Conservation (phyloP, 1,140 invertebrate genomes). For the Platyscapa corneri region DNA sequence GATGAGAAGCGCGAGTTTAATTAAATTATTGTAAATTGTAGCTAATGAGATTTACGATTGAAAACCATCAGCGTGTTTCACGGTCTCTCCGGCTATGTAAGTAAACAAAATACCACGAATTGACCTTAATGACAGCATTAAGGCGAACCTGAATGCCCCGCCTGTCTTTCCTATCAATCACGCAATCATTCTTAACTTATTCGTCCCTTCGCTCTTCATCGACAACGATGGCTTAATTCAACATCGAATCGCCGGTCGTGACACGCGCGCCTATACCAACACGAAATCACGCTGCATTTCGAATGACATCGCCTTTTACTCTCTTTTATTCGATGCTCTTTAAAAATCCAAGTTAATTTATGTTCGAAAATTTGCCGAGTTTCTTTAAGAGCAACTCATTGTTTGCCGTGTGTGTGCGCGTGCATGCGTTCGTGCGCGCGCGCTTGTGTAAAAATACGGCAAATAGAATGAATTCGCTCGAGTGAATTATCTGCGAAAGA, state of each 20-base stretch:
- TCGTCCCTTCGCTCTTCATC: constrained; percentile 53
- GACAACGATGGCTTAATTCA: constrained; percentile 62
- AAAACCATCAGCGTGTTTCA: constrained; percentile 25
- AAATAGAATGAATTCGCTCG: no score
- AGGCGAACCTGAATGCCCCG: constrained; percentile 26
- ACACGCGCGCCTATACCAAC: constrained; percentile 10
- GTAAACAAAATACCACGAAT: constrained; percentile 34
- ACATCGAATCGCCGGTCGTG: constrained; percentile 61
- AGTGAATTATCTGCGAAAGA: no score
- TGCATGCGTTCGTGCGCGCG: no score
- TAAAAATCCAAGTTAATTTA: neutral
- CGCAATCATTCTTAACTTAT: constrained; percentile 46
- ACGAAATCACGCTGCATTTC: constrained; percentile 12
- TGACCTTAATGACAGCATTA: constrained; percentile 44
- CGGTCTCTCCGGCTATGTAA: neutral
- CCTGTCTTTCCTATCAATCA: constrained; percentile 45
- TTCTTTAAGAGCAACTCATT: constrained; percentile 9
- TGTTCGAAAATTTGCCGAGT: neutral
- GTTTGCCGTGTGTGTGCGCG: no score
- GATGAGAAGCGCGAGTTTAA: constrained; percentile 17
- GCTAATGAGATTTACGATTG: constrained; percentile 35
- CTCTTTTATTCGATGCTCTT: neutral
- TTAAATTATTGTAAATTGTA: constrained; percentile 39
- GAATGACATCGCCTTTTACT: neutral
- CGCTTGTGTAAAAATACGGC: no score